These are phyloP conservation scores for Drosophila mayaguana DNA, from an alignment of 2,888 invertebrate genomes.

Conservation along the genomic window DNA sequence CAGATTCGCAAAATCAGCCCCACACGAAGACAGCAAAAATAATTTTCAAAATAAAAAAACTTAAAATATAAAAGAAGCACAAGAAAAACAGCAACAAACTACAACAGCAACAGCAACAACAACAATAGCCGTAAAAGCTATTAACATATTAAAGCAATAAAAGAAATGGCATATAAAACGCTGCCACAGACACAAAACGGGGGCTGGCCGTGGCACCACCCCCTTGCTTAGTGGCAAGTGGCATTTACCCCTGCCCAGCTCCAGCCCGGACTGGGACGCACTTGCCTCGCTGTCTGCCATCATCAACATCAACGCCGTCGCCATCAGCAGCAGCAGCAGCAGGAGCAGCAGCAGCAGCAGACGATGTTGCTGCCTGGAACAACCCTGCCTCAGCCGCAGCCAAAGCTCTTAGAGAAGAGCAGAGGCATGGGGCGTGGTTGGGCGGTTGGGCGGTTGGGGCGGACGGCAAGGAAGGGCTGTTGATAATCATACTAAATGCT, in stretches of 20 bases:
- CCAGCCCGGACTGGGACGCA: slow-evolving; percentile 21
- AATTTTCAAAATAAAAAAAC: slow-evolving; percentile 51
- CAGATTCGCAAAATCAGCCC: slow-evolving; percentile 75
- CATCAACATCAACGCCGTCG: slow-evolving; percentile 64
- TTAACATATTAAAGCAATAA: slow-evolving; percentile 78
- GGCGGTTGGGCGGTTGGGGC: no score
- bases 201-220: slow-evolving; percentile 40
- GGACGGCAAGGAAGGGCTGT: slow-evolving; percentile 26
- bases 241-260: slow-evolving; percentile 57
- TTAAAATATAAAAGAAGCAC: slow-evolving; percentile 38
- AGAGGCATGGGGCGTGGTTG: neutral
- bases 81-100: slow-evolving; percentile 53
- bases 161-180: slow-evolving; percentile 82
- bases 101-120: slow-evolving; percentile 33
- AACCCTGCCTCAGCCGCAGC: slow-evolving; percentile 31
- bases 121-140: slow-evolving; percentile 57
- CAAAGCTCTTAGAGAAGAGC: slow-evolving; percentile 26
- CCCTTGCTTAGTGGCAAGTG: slow-evolving; percentile 68
- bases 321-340: slow-evolving; percentile 55
- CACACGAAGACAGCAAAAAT: slow-evolving; percentile 35
- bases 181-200: slow-evolving; percentile 62
- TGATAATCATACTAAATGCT: slow-evolving; percentile 82
- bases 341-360: slow-evolving; percentile 10
- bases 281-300: slow-evolving; percentile 53
- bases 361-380: slow-evolving; percentile 11